A percentile compares a stretch with the other conserved stretches of the same genome.
Conservation (phyloP, 2,113 vertebrate genomes). For the Saccopteryx leptura region DNA sequence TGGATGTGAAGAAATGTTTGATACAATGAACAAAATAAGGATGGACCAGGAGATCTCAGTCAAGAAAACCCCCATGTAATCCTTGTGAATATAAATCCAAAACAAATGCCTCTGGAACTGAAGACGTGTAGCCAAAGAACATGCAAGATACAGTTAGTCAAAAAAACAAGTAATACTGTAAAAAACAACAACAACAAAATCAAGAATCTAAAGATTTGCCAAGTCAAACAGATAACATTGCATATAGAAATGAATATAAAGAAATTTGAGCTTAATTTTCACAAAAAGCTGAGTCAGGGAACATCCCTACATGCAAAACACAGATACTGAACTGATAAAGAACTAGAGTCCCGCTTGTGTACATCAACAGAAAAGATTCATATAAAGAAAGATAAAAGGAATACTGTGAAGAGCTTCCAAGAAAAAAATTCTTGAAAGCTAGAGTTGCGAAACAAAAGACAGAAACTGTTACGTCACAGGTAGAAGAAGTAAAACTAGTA, state of each 20-base stretch:
- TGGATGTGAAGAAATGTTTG: neutral
- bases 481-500: neutral
- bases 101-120: neutral
- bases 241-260: neutral
- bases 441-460: neutral
- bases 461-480: neutral
- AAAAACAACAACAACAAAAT: neutral
- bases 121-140: neutral
- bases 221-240: neutral
- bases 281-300: slow-evolving; percentile 8
- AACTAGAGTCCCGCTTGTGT: neutral
- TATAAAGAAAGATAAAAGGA: neutral
- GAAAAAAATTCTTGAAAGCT: neutral
- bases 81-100: neutral
- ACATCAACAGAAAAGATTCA: slow-evolving; percentile 13
- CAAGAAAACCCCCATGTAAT: neutral
- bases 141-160: neutral
- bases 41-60: neutral
- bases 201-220: neutral
- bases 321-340: neutral
- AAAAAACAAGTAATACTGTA: neutral
- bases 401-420: slow-evolving; percentile 12
- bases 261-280: slow-evolving; percentile 27
- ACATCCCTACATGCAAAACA: neutral
- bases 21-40: neutral